Base-by-base conservation (phyloP, 2,797 vertebrate species). In the Octomys mimax region DNA sequence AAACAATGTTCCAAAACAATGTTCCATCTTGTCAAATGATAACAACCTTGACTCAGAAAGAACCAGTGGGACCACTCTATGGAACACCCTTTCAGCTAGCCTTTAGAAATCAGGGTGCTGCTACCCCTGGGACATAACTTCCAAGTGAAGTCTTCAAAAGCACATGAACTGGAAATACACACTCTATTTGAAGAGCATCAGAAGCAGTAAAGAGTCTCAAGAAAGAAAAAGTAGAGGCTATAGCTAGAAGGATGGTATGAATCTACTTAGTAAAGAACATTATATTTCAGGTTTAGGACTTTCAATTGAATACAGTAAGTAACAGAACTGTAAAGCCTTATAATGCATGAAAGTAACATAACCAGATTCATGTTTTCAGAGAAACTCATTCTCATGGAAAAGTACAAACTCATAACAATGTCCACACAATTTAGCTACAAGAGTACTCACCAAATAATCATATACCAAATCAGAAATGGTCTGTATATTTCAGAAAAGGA, bases 1-100 rank as follows among this genome's bases (percentile, higher is more conserved):
- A 49, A 49, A 49, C 49, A 49, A 49, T 39, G 16, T 79, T 94
- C 91, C 52, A 80, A 87, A 83, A 75, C n/a, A 90, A 93, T 52
- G 12, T 64, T 91, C 62, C 52, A 95, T 2, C 39, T 70, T 49
- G 86, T 77, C 83, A 91, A 64, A 33, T 89, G 21, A 83, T 46
- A 39, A 95, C 90, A 78, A 12, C 11, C 49, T 5, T 33, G 39
- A 31, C 54, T 75, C 49, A 26, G 57, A 26, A 84, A 59, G 18
- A 87, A 18, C 36, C 89, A 84, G 12, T 16, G 71, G 57, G 64
- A 66, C 36, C n/a, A 4, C 57, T 61, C 18, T 6, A 5, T 49
- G 49, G 36, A n/a, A 71, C 52, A 21, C 24, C 62, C 79, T 66
- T 49, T 68, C 36, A 87, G 59, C 70, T 16, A 18, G 78, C 54